Evolutionary conservation across 2,113 vertebrate species (phyloP), one percentile per base, ranked within the genome.

Genomic region (Pachypanchax playfairii): DNA sequence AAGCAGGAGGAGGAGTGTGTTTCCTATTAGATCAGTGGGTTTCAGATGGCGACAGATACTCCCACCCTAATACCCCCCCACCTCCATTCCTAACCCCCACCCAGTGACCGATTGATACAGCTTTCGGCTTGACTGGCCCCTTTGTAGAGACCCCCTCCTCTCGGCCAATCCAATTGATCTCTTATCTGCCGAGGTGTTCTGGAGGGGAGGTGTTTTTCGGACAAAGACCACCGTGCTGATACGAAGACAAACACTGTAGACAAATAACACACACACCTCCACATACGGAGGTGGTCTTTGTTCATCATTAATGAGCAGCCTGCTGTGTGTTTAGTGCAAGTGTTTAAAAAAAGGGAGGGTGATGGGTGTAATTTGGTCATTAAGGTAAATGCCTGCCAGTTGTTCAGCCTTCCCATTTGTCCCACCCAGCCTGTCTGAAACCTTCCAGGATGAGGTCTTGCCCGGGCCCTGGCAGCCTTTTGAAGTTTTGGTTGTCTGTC

Each of bases 311-410:
- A 83, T 86, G 73, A 80, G 75, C 51, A 39, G 70, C 67, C 44
- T 58, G 80, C 24, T 72, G 78, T 56, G 71, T 43, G 63, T 72
- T 47, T 21, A 29, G 65, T 44, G 64, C 38, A 31, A 58, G 73
- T 65, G 41, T 74, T 76, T 63, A 65, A 70, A 50, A n/a, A 17
- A 77, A 74, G 50, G 60, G 65, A 74, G 57, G 67, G 55, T 63
- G 74, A 68, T 77, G 58, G 59, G 57, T 51, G 61, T 83, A 84
- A 85, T 85, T 80, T 17, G 33, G 47, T 85, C 70, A 87, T 87
- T 85, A 81, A 83, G 82, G 85, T 83, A 85, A 77, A 85, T 57
- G 65, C 66, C 74, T 84, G 71, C 72, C 69, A 35, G 68, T 59
- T 55, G 29, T 15, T n/a, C 55, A 76, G 62, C 73, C 47, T 63